Evolutionary conservation across 2,113 vertebrate genomes (phyloP).

Genomic region (Aegithalos caudatus): DNA sequence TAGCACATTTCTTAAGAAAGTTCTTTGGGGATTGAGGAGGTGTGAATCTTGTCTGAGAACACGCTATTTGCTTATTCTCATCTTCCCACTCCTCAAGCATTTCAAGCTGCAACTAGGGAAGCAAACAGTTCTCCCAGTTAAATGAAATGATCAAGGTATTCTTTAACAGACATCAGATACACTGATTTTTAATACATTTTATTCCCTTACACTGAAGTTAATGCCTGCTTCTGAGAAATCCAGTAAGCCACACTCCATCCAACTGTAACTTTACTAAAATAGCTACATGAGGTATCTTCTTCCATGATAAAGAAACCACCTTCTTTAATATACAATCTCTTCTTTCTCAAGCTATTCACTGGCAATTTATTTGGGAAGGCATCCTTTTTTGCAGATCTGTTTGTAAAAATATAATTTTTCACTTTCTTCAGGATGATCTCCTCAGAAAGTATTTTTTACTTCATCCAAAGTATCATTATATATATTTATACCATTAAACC

Average conservation of each 20-base stretch:
- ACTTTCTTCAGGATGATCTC: not conserved
- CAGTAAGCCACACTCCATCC: not conserved
- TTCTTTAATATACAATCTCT: not conserved
- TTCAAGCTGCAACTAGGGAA: not conserved
- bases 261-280: not conserved
- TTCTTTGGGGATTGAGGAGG: not conserved
- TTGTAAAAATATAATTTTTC: not conserved
- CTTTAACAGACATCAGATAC: not conserved
- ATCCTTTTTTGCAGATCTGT: not conserved
- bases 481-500: not conserved
- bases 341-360: not conserved
- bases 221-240: not conserved
- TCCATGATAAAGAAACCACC: not conserved
- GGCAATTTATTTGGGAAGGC: not conserved
- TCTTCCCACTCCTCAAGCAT: slow-evolving; percentile 5
- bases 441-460: not conserved
- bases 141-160: not conserved
- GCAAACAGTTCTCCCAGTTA: not conserved
- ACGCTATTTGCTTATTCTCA: slow-evolving; percentile 23
- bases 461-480: not conserved
- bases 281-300: not conserved
- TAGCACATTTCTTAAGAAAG: slow-evolving; percentile 22
- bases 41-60: slow-evolving; percentile 52
- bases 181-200: not conserved
- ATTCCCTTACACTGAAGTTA: not conserved